Conservation (phyloP, 2,888 invertebrate genomes). For the Erebia palarica region DNA sequence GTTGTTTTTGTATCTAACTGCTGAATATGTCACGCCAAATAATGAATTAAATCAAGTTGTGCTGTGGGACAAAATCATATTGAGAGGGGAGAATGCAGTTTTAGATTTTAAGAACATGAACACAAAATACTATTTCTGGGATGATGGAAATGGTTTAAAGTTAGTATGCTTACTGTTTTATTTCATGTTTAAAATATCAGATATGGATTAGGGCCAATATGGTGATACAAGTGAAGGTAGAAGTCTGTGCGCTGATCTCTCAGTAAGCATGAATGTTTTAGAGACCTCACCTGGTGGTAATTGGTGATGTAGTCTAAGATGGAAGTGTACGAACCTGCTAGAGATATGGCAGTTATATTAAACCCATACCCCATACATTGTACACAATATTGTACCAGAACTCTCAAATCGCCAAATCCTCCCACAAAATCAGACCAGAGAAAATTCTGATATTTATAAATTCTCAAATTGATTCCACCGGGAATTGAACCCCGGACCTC, state of each 20-base stretch:
- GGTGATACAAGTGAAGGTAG: too few species aligned
- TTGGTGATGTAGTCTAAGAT: too few species aligned
- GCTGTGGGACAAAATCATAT: slow-evolving; percentile 98
- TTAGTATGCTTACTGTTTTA: slow-evolving; percentile 53
- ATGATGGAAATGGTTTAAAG: slow-evolving; percentile 98
- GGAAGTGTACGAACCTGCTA: too few species aligned
- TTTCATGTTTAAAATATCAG: neutral
- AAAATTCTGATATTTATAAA: too few species aligned
- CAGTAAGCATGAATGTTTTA: neutral
- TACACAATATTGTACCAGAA: too few species aligned
- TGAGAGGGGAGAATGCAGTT: slow-evolving; percentile 95
- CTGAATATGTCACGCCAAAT: slow-evolving; percentile 94
- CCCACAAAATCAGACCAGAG: too few species aligned
- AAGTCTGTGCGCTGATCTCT: neutral
- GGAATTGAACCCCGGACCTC: too few species aligned
- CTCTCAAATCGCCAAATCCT: too few species aligned
- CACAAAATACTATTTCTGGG: slow-evolving; percentile 99
- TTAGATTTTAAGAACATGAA: slow-evolving; percentile 96
- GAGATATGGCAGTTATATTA: too few species aligned
- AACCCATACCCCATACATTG: too few species aligned
- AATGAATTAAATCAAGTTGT: slow-evolving; percentile 97
- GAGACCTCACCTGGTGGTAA: too few species aligned
- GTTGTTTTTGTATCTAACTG: slow-evolving; percentile 97
- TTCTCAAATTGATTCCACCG: too few species aligned
- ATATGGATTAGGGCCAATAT: neutral